Evolutionary conservation across 2,888 invertebrate species (phyloP).

Genomic region (Sinohyriopsis cumingii): DNA sequence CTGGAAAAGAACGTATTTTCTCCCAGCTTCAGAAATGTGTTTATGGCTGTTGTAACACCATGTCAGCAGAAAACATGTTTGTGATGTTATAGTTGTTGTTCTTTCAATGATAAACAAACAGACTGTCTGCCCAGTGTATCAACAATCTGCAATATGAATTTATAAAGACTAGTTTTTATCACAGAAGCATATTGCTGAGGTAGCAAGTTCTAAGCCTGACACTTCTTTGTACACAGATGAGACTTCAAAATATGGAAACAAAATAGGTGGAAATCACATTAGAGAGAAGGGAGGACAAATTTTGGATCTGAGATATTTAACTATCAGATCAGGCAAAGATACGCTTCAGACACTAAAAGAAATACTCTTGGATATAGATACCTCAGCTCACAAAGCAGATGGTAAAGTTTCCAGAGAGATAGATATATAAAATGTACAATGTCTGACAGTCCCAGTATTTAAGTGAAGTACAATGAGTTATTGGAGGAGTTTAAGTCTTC

Average conservation of each 20-base stretch:
- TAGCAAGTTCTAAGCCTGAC: conserved; percentile 1
- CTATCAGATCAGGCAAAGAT: conserved; percentile 16
- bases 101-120: conserved; percentile 6
- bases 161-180: conserved; percentile 12
- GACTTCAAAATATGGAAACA: conserved; percentile 20
- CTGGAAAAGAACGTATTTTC: conserved; percentile 6
- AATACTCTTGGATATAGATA: conserved; percentile 5
- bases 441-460: conserved; percentile 21
- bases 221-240: conserved; percentile 18
- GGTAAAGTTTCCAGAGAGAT: conserved; percentile 10
- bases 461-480: conserved; percentile 16
- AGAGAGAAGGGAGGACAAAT: conserved; percentile 9
- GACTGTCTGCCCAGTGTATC: conserved; percentile 6
- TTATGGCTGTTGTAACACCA: conserved; percentile 11
- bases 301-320: conserved; percentile 1
- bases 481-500: conserved; percentile 17
- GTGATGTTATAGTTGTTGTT: conserved; percentile 7
- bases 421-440: conserved; percentile 13
- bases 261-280: conserved; percentile 13
- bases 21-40: conserved; percentile 16
- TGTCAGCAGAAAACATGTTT: conserved; percentile 11
- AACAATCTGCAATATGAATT: conserved; percentile 19
- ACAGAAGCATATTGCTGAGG: conserved; percentile 16
- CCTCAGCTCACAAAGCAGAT: conserved; percentile 3
- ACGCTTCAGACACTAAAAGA: conserved; percentile 12